Base-by-base conservation (phyloP, 2,797 vertebrate species). In the Hapalemur alaotrensis region DNA sequence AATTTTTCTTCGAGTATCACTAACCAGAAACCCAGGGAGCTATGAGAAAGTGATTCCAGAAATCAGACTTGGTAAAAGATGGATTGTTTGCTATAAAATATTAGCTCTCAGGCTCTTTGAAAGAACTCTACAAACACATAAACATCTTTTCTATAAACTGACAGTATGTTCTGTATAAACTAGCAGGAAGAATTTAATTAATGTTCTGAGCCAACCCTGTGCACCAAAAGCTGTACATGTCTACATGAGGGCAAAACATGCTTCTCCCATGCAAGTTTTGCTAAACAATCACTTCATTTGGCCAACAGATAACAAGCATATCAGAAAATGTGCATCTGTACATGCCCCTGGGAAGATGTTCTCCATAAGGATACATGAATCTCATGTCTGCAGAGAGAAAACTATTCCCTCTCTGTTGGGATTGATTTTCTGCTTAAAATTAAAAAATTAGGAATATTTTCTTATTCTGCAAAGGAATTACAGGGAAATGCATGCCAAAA, bases 381-480 rank as follows among this genome's bases (percentile, higher is more conserved):
- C 28, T 91, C 88, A 54, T 90, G 72, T 82, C 69, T 88, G 63
- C 35, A 70, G 82, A 89, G 61, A 92, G 46, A 84, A 95, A 94
- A 46, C 48, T 50, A 69, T 79, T 89, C 50, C 41, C 43, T 89
- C 91, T 83, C 43, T 95, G 79, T 43, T 87, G 22, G 75, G 95
- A 95, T 75, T 94, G 8, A 81, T 97, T 96, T 95, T 80, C 81
- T 88, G 57, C 25, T 96, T 94, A 93, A 96, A 95, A 95, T 96
- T 78, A 96, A 96, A 83, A 97, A 96, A 91, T 93, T 89, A 96
- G 96, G 90, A 95, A 22, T 96, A 90, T 91, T 95, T 95, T 96
- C 80, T 88, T 93, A 89, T 91, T 89, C 82, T 89, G 14, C 61
- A 52, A 65, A 85, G 48, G 86, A 96, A 82, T 91, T 69, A 95